Percentiles rank a stretch among this genome's conserved stretches.
Conservation (phyloP, 1,140 invertebrate species). For the Drosophila sp. region DNA sequence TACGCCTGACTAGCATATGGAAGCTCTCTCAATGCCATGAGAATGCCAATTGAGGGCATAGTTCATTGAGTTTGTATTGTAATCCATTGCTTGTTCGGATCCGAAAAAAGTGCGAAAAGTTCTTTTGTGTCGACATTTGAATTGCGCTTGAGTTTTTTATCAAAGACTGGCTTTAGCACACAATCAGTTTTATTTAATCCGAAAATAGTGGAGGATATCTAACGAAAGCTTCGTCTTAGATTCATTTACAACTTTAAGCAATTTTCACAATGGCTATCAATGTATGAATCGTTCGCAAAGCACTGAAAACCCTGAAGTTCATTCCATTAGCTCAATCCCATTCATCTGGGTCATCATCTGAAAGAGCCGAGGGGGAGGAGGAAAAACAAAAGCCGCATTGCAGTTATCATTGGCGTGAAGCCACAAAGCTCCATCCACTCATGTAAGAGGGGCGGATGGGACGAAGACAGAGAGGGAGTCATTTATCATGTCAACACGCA, state of each 20-base stretch:
- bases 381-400: conserved; percentile 12
- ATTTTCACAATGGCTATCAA: neutral
- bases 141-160: no score
- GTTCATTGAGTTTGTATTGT: neutral
- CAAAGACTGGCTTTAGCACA: no score
- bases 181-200: no score
- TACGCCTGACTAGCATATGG: neutral
- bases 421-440: conserved; percentile 2
- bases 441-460: neutral
- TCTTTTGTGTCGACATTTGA: no score
- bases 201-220: no score
- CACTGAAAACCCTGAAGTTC: neutral
- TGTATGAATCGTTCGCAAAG: neutral
- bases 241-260: neutral
- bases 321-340: conserved; percentile 8
- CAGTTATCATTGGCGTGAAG: conserved; percentile 1
- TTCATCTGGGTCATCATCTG: neutral
- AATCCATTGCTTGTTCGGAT: no score
- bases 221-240: no score
- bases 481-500: conserved; percentile 21
- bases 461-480: neutral
- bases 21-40: neutral
- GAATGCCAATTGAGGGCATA: neutral
- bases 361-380: neutral
- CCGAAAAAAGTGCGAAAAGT: no score